A percentile compares a stretch with the other conserved stretches of the same genome.
These are phyloP conservation scores for Leptinotarsa haldemani DNA, from an alignment of 2,888 invertebrate species.

Conservation along the genomic window DNA sequence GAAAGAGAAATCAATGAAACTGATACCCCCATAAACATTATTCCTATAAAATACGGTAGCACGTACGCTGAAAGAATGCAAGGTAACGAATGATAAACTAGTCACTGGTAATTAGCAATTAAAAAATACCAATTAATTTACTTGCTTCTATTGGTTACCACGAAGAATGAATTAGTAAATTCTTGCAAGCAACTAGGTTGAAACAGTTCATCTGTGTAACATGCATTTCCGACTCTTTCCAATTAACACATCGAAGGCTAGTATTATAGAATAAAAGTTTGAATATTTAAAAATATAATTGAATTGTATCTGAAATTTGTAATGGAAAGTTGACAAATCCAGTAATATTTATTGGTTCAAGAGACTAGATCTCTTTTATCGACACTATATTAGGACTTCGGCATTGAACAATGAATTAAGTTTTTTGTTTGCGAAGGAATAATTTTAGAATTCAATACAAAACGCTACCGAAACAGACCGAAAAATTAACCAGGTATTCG, in stretches of 20 bases:
- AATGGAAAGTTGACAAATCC: too few relatives aligned
- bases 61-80: constrained; percentile 21
- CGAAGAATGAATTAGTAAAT: constrained; percentile 28
- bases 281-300: too few relatives aligned
- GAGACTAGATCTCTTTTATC: too few relatives aligned
- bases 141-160: constrained; percentile 32
- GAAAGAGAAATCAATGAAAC: neutral
- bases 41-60: constrained; percentile 23
- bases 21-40: neutral
- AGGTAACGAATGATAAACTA: constrained; percentile 26
- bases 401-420: too few relatives aligned
- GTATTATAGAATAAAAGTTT: too few relatives aligned
- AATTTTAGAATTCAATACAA: too few relatives aligned
- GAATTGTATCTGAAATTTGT: too few relatives aligned
- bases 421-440: too few relatives aligned
- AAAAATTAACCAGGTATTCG: too few relatives aligned
- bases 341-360: too few relatives aligned
- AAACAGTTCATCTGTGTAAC: neutral
- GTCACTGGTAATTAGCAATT: constrained; percentile 31
- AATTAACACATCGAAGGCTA: neutral
- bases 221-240: neutral
- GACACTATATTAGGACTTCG: too few relatives aligned
- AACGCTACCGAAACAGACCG: too few relatives aligned
- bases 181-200: constrained; percentile 3
- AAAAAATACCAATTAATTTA: constrained; percentile 37